Evolutionary conservation across 2,888 invertebrate genomes (phyloP), one percentile per base, ranked within the genome.

Genomic region (Micoletzkya japonica): DNA sequence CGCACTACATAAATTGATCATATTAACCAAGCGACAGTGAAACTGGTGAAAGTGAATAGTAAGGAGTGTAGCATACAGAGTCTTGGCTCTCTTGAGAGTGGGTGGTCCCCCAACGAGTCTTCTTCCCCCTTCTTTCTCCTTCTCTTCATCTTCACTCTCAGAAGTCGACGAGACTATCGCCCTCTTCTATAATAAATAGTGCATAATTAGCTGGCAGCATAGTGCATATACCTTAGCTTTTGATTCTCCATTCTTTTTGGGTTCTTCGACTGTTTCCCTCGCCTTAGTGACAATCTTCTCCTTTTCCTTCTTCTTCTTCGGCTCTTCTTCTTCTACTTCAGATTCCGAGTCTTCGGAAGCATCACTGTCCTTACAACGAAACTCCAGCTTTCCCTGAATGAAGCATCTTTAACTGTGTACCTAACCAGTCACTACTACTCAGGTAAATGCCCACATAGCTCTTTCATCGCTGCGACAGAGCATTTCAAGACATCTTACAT

Each of bases 261-360:
- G 54, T 6, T 66, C 64, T 10, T 66, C 52, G 1, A 20, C 37
- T 39, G 50, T 59, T 44, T 66, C 58, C 24, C 4, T 39, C n/a
- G 49, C 30, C 14, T 28, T 34, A 26, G 66, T 32, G n/a, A 14
- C 24, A 26, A 54, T 56, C 28, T 30, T 26, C 36, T 52, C 59
- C n/a, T 57, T 39, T 28, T 36, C 28, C 26, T 50, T 36, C 59
- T 37, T 58, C 61, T 52, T 66, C 63, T 71, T 66, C 64, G 57
- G 56, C 14, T 30, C 26, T 20, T 60, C 73, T 1, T 73, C 71
- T 14, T 71, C 73, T 54, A 63, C 69, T 14, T 64, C 68, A 0
- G 30, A 34, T 4, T 37, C 50, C n/a, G 28, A 69, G 26, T 28
- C 69, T 54, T 71, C 67, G 6, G 60, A 67, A n/a, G 17, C 34